These are phyloP conservation scores for Dolichotis patagonum DNA, from an alignment of 2,113 vertebrate species.

Conservation along the genomic window DNA sequence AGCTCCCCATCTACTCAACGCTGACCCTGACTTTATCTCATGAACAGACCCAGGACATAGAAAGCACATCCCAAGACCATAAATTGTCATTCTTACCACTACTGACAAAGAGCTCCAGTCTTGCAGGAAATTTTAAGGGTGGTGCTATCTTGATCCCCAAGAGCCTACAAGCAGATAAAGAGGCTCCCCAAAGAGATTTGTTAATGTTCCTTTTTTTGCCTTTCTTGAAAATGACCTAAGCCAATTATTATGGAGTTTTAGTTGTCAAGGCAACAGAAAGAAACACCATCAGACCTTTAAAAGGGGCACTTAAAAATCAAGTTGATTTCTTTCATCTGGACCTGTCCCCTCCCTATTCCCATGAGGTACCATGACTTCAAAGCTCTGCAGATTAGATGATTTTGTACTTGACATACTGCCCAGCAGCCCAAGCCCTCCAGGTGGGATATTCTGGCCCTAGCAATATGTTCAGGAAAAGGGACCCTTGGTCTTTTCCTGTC, in stretches of 20 bases:
- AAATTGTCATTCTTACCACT: neutral
- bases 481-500: neutral
- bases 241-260: neutral
- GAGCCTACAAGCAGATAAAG: neutral
- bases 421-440: neutral
- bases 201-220: neutral
- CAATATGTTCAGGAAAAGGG: neutral
- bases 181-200: neutral
- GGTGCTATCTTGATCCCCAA: neutral
- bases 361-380: neutral
- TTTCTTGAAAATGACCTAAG: neutral
- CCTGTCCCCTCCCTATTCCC: neutral
- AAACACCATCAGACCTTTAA: fast-evolving
- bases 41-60: fast-evolving
- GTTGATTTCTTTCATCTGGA: neutral
- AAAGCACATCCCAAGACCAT: neutral
- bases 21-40: neutral
- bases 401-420: fast-evolving
- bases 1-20: neutral
- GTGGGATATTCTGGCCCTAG: neutral
- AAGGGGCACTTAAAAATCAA: neutral
- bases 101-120: neutral
- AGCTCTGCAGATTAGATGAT: neutral
- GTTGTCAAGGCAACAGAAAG: neutral
- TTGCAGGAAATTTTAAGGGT: neutral